Conservation (phyloP, 2,797 vertebrate species). For the Salarias fasciatus region DNA sequence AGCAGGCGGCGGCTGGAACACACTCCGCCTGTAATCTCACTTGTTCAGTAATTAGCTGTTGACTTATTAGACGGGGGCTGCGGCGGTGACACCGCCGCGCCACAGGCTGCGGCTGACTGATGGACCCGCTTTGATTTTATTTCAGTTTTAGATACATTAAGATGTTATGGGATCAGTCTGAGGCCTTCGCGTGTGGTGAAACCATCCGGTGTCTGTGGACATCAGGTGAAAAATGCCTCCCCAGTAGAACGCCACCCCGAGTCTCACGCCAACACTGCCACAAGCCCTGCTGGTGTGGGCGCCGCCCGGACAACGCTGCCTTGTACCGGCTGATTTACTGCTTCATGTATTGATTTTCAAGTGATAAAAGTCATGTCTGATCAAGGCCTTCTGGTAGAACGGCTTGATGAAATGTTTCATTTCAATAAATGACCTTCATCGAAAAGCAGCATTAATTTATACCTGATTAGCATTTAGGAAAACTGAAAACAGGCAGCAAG, state of each 20-base stretch:
- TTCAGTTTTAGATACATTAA: slow-evolving; percentile 1
- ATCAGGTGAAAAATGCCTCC: neutral
- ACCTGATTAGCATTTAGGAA: no score
- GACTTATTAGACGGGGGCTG: slow-evolving; percentile 50
- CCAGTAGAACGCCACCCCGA: neutral
- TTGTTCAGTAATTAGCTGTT: slow-evolving; percentile 72
- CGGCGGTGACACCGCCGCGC: slow-evolving; percentile 24
- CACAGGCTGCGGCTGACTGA: slow-evolving; percentile 12
- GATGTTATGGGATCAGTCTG: neutral
- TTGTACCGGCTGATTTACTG: no score
- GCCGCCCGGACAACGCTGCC: neutral
- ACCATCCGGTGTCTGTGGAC: neutral
- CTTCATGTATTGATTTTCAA: no score
- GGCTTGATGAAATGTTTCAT: no score
- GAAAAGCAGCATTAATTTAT: no score
- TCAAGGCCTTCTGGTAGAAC: no score
- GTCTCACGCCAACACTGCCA: neutral
- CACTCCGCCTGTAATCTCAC: slow-evolving; percentile 68
- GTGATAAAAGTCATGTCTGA: no score
- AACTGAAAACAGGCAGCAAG: no score
- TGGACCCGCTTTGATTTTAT: neutral
- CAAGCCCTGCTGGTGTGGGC: no score
- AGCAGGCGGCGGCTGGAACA: slow-evolving; percentile 55
- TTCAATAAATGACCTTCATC: no score
- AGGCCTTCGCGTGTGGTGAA: neutral